Conservation (phyloP, 2,888 invertebrate genomes). For the Sphinx pinastri region DNA sequence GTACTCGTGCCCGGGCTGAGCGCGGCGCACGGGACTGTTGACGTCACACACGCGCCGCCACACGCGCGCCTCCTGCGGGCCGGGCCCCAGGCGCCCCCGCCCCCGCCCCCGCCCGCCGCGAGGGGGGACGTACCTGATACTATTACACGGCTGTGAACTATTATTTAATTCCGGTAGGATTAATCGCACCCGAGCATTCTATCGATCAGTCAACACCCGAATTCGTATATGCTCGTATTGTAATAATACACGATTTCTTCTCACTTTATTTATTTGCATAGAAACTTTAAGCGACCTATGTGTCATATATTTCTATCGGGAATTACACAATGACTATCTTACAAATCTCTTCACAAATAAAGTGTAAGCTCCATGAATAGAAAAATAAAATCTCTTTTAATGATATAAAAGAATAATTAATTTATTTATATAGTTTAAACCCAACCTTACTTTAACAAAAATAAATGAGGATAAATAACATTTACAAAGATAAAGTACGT, state of each 20-base stretch:
- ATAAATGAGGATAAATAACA: conserved; percentile 25
- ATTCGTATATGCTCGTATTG: conserved; percentile 40
- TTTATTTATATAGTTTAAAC: conserved; percentile 51
- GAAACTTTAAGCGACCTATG: conserved; percentile 74
- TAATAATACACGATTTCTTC: conserved; percentile 55
- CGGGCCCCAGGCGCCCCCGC: not conserved
- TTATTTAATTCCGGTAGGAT: not conserved
- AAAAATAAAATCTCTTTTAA: conserved; percentile 71
- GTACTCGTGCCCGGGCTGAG: conserved; percentile 78
- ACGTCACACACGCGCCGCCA: conserved; percentile 20
- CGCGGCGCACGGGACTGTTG: conserved; percentile 18
- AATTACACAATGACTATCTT: conserved; percentile 72
- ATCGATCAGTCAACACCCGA: conserved; percentile 27
- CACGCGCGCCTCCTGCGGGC: not conserved
- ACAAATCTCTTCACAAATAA: conserved; percentile 72
- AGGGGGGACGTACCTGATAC: conserved; percentile 15
- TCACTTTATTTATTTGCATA: conserved; percentile 72
- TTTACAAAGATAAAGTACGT: conserved; percentile 24
- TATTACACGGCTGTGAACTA: conserved; percentile 6
- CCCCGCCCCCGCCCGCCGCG: not conserved
- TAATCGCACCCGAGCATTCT: not conserved
- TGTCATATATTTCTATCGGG: conserved; percentile 52
- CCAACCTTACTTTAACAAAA: conserved; percentile 26
- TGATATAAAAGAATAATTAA: conserved; percentile 66
- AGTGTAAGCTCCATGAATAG: conserved; percentile 67